Evolutionary conservation across 1,140 invertebrate genomes (phyloP).

Genomic region (Platyscapa corneri): DNA sequence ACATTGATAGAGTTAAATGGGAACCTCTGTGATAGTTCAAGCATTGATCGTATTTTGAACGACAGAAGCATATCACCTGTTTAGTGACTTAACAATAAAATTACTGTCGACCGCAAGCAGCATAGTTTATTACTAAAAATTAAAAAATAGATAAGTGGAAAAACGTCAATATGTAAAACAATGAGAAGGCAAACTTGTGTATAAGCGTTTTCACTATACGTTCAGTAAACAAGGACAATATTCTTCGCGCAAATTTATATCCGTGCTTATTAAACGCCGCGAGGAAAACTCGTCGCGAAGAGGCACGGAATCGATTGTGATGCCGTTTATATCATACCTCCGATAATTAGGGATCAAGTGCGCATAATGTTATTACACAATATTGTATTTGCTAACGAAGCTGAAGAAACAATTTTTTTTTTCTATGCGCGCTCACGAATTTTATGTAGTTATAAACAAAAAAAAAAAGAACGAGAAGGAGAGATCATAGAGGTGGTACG

Average conservation of each 20-base stretch:
- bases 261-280: neutral
- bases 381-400: neutral
- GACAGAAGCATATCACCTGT: neutral
- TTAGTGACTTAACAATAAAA: neutral
- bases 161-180: conserved; percentile 34
- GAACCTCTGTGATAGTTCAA: too few relatives aligned
- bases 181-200: neutral
- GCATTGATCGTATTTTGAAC: too few relatives aligned
- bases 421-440: neutral
- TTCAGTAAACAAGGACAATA: neutral
- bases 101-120: neutral
- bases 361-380: conserved; percentile 1
- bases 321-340: conserved; percentile 14
- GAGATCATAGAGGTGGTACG: neutral
- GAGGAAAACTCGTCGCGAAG: neutral
- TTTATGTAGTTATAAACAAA: conserved; percentile 9
- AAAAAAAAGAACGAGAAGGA: neutral
- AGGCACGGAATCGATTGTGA: conserved; percentile 3
- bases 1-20: too few relatives aligned
- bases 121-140: neutral
- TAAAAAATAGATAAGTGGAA: conserved; percentile 14
- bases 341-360: conserved; percentile 45
- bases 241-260: neutral
- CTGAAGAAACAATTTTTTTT: neutral
- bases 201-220: neutral